These are phyloP conservation scores for Asbolus verrucosus DNA, from an alignment of 1,140 invertebrate genomes.

Conservation along the genomic window DNA sequence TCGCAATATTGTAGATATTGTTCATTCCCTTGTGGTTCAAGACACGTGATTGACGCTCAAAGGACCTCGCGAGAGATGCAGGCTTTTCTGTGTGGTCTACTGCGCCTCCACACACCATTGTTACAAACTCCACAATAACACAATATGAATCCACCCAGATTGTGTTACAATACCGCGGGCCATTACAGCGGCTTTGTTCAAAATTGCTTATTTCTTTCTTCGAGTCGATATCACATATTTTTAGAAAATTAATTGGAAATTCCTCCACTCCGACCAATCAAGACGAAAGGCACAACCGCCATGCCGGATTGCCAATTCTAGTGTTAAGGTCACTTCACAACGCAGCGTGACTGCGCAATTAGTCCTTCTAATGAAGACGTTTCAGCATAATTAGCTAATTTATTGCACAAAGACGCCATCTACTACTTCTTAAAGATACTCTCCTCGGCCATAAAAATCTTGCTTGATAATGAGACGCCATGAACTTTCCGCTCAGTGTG, in stretches of 20 bases:
- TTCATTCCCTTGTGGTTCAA: constrained; percentile 37
- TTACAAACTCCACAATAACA: constrained; percentile 36
- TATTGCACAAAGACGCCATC: too few relatives aligned
- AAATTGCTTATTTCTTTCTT: constrained; percentile 38
- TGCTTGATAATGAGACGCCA: too few relatives aligned
- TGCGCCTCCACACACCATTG: constrained; percentile 32
- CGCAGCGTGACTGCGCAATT: too few relatives aligned
- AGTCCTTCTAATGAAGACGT: too few relatives aligned
- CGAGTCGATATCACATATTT: constrained; percentile 29
- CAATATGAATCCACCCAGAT: constrained; percentile 38
- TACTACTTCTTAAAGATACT: too few relatives aligned
- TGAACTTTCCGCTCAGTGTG: too few relatives aligned
- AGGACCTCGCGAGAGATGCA: constrained; percentile 6
- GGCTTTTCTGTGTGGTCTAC: constrained; percentile 32
- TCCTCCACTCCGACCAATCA: not conserved
- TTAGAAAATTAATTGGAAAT: constrained; percentile 32
- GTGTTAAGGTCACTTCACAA: too few relatives aligned
- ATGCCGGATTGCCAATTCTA: too few relatives aligned
- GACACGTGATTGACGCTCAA: constrained; percentile 36
- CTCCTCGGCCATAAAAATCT: too few relatives aligned
- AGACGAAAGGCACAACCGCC: not conserved
- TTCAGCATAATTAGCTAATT: too few relatives aligned
- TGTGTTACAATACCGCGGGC: constrained; percentile 37
- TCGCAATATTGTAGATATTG: constrained; percentile 39
- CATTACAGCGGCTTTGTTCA: constrained; percentile 37